Percentiles rank a stretch among this genome's conserved stretches.
phyloP scores from a whole-genome alignment of 2,888 invertebrate genomes.

The Merodon equestris region DNA sequence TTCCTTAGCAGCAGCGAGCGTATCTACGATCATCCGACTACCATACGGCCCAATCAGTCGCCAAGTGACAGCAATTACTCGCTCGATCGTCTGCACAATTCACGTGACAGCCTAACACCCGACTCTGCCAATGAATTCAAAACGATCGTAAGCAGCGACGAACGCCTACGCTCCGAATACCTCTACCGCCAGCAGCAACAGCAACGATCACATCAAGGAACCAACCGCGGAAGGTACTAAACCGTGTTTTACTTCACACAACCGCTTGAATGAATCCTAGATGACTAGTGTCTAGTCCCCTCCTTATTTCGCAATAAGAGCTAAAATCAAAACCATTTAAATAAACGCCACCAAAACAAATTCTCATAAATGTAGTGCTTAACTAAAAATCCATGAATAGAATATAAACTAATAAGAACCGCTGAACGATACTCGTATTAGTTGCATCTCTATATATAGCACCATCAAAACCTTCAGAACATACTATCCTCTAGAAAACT shows the following conservation, averaged over 20 bases:
- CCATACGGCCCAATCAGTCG: slow-evolving; percentile 71
- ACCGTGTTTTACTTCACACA: slow-evolving; percentile 49
- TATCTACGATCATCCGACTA: slow-evolving; percentile 76
- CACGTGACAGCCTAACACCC: slow-evolving; percentile 70
- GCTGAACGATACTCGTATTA: slow-evolving; percentile 45
- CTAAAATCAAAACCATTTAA: slow-evolving; percentile 65
- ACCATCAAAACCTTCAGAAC: slow-evolving; percentile 51
- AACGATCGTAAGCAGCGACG: slow-evolving; percentile 63
- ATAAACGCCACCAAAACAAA: slow-evolving; percentile 49
- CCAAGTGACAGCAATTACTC: slow-evolving; percentile 74
- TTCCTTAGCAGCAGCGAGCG: slow-evolving; percentile 76
- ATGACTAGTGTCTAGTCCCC: slow-evolving; percentile 68
- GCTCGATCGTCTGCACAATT: slow-evolving; percentile 70
- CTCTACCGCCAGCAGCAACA: slow-evolving; percentile 73
- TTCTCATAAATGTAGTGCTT: slow-evolving; percentile 61
- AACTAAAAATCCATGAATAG: slow-evolving; percentile 57
- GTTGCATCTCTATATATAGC: slow-evolving; percentile 65
- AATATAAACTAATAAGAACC: slow-evolving; percentile 40
- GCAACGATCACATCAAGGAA: slow-evolving; percentile 70
- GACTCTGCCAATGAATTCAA: slow-evolving; percentile 70
- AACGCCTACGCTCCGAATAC: slow-evolving; percentile 65
- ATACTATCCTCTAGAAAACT: slow-evolving; percentile 54
- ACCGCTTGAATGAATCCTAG: slow-evolving; percentile 65
- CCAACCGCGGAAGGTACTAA: slow-evolving; percentile 77
- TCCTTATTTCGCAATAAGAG: slow-evolving; percentile 65